Conservation (phyloP, 1,140 invertebrate genomes). For the Coelopa frigida region DNA sequence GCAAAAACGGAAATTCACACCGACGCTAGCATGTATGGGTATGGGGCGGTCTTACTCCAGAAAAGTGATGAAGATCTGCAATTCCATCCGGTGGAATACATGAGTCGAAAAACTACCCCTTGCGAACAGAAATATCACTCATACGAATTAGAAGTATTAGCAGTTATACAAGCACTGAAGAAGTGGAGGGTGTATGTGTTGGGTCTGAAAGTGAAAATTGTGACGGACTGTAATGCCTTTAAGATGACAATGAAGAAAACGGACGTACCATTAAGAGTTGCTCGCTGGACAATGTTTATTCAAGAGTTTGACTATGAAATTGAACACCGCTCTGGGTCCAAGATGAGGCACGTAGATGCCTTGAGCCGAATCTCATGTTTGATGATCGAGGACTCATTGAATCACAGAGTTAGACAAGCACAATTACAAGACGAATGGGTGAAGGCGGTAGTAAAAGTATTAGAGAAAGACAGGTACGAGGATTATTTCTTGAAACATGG, state of each 20-base stretch:
- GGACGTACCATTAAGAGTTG: slow-evolving; percentile 13
- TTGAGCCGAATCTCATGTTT: slow-evolving; percentile 16
- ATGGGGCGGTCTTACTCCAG: slow-evolving; percentile 30
- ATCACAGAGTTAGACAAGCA: neutral
- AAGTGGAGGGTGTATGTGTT: slow-evolving; percentile 41
- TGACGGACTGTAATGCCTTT: slow-evolving; percentile 25
- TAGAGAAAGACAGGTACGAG: neutral
- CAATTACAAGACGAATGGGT: slow-evolving; percentile 8
- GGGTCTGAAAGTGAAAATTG: slow-evolving; percentile 40
- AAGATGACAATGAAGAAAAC: slow-evolving; percentile 11
- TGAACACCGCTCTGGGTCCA: slow-evolving; percentile 13
- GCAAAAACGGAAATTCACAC: slow-evolving; percentile 20
- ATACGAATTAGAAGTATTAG: slow-evolving; percentile 28
- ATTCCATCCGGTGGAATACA: slow-evolving; percentile 30
- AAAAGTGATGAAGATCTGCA: slow-evolving; percentile 15
- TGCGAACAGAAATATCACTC: slow-evolving; percentile 26
- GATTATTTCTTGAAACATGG: slow-evolving; percentile 2
- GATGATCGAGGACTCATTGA: neutral
- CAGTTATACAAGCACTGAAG: slow-evolving; percentile 21
- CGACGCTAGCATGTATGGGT: slow-evolving; percentile 28
- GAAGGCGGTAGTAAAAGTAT: neutral
- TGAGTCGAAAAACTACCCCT: slow-evolving; percentile 27
- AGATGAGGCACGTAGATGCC: slow-evolving; percentile 17
- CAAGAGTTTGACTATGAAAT: slow-evolving; percentile 17
- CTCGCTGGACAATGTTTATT: slow-evolving; percentile 12